Evolutionary conservation across 2,797 vertebrate genomes (phyloP), one percentile per base, ranked within the genome.

Genomic region (Sebastes nivosus): DNA sequence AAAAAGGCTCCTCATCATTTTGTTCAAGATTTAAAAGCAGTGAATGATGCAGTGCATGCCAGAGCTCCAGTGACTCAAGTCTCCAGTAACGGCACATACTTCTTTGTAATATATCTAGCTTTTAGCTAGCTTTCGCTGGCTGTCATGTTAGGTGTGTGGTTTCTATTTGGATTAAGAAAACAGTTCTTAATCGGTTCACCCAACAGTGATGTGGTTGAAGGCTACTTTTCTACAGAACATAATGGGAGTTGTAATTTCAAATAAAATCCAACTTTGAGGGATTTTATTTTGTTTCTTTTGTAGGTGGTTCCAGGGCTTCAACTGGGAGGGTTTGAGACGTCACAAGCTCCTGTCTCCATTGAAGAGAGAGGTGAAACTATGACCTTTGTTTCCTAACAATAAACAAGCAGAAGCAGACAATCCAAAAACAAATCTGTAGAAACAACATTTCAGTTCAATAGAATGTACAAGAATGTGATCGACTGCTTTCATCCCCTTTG

Each of bases 251-350:
- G 18, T 38, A 16, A 32, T 72, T 30, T 63, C 5, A 50, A 52
- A 29, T 22, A 2, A 36, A 13, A 4, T 14, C 25, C 9, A 18
- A 38, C 8, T 34, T 2, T 63, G 20, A 52, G 1, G 67, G 8
- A 13, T 30, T 54, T 32, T 22, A 20, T 57, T 69, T 8, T 58
- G 13, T 54, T 36, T 73, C 20, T 69, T 74, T 67, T 83, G 9
- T 50, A 96, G 96, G 77, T 96, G 96, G 96, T 96, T 96, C 85
- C 95, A 96, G 83, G 96, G 95, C 30, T 96, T 96, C 73, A 96
- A 96, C 91, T 96, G 96, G 96, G 95, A 95, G 27, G 95, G 96
- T 63, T 75, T 96, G 42, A 93, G 95, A 72, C 63, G 70, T 25
- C 91, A 76, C n/a, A 95, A 95, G 77, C 88, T 96, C 38, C 58